Evolutionary conservation across 2,113 vertebrate genomes (phyloP).

Genomic region (Cyanoderma ruficeps): DNA sequence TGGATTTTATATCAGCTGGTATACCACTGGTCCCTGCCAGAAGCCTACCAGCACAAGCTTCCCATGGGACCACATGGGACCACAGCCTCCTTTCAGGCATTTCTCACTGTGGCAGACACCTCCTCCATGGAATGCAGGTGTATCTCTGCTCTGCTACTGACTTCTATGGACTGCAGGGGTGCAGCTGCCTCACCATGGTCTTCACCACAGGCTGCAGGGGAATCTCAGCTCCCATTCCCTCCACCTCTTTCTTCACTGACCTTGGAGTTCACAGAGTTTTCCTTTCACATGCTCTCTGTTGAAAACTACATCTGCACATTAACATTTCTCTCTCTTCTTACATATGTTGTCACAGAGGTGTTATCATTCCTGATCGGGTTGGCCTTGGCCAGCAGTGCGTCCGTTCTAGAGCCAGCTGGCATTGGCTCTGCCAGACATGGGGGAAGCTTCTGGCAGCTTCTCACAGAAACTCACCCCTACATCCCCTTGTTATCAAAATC

Average conservation of each 20-base stretch:
- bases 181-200: not conserved
- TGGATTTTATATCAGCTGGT: not conserved
- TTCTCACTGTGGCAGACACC: no score
- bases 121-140: not conserved
- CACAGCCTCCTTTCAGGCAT: not conserved
- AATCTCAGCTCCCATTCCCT: not conserved
- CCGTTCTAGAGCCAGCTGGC: not conserved
- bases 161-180: not conserved
- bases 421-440: not conserved
- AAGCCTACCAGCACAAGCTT: not conserved
- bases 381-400: not conserved
- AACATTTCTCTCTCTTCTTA: not conserved
- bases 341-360: not conserved
- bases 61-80: not conserved
- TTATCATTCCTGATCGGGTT: not conserved
- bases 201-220: not conserved
- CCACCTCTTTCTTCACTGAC: fast-evolving
- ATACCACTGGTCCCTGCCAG: fast-evolving
- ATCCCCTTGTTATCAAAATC: not conserved
- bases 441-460: not conserved
- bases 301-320: not conserved
- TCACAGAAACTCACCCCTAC: not conserved
- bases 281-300: not conserved
- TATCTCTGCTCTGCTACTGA: not conserved
- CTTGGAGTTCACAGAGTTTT: not conserved